A percentile compares a stretch with the other conserved stretches of the same genome.
Evolutionary conservation across 2,888 invertebrate species (phyloP).

Genomic region (Exephanes ischioxanthus): DNA sequence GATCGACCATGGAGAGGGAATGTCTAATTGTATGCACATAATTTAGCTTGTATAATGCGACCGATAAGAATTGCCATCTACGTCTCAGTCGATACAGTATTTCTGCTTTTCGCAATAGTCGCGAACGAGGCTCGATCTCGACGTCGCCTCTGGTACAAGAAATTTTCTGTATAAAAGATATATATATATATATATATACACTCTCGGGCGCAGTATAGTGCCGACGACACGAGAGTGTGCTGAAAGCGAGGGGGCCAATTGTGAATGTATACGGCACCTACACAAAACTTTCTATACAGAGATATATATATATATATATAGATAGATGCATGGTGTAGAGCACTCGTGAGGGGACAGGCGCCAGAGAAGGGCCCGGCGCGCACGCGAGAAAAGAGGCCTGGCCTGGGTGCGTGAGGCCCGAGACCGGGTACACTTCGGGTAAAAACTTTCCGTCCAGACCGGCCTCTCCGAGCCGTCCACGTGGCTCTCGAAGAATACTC

Average conservation of each 20-base stretch:
- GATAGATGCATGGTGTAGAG: slow-evolving; percentile 13
- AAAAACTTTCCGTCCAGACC: slow-evolving; percentile 30
- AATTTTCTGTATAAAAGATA: slow-evolving; percentile 19
- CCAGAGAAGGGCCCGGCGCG: slow-evolving; percentile 58
- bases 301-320: neutral
- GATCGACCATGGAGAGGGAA: neutral
- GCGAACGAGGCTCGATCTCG: slow-evolving; percentile 67
- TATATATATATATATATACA: neutral
- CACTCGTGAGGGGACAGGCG: slow-evolving; percentile 46
- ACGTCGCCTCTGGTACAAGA: slow-evolving; percentile 57
- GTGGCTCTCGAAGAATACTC: slow-evolving; percentile 18
- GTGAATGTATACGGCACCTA: slow-evolving; percentile 13
- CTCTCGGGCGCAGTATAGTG: slow-evolving; percentile 12
- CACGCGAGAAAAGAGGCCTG: slow-evolving; percentile 54
- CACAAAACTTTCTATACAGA: slow-evolving; percentile 4
- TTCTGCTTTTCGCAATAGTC: slow-evolving; percentile 53
- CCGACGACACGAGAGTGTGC: slow-evolving; percentile 37
- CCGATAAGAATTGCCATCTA: slow-evolving; percentile 29
- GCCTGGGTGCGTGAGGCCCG: slow-evolving; percentile 53
- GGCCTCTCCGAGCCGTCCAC: slow-evolving; percentile 17
- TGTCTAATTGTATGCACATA: neutral
- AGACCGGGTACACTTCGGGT: slow-evolving; percentile 30
- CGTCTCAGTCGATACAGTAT: slow-evolving; percentile 62
- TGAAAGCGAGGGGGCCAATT: slow-evolving; percentile 18
- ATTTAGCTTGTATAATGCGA: slow-evolving; percentile 3